A percentile compares a stretch with the other conserved stretches of the same genome.
Evolutionary conservation across 2,888 invertebrate genomes (phyloP).

Genomic region (Stenolophus ochropezus): DNA sequence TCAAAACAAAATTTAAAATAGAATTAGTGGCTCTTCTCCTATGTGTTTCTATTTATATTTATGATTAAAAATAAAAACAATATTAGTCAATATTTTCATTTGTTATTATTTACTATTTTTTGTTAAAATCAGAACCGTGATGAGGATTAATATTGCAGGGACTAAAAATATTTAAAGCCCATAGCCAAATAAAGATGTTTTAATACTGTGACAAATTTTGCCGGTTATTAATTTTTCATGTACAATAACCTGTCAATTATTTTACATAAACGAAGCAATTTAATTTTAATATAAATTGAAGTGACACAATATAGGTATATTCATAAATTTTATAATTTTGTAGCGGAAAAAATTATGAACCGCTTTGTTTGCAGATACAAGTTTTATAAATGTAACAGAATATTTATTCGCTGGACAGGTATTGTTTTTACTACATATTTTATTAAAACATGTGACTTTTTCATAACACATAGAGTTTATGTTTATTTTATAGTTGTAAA

Average conservation of each 20-base stretch:
- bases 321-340: conserved; percentile 4
- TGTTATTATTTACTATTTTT: neutral
- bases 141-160: neutral
- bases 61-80: neutral
- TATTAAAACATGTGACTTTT: neutral
- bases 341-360: neutral
- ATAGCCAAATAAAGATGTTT: neutral
- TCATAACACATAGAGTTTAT: neutral
- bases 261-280: neutral
- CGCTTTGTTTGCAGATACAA: neutral
- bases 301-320: conserved; percentile 32
- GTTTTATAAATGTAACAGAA: neutral
- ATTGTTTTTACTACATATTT: conserved; percentile 22
- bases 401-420: neutral
- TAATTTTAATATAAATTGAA: neutral
- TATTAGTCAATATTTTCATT: neutral
- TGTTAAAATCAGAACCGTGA: neutral
- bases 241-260: conserved; percentile 8
- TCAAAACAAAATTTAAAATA: no score
- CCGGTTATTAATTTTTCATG: neutral
- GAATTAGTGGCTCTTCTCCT: no score
- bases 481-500: neutral
- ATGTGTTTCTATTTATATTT: no score
- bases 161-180: neutral
- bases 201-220: neutral